Conservation (phyloP, 2,888 invertebrate genomes). For the Eledona agricola region DNA sequence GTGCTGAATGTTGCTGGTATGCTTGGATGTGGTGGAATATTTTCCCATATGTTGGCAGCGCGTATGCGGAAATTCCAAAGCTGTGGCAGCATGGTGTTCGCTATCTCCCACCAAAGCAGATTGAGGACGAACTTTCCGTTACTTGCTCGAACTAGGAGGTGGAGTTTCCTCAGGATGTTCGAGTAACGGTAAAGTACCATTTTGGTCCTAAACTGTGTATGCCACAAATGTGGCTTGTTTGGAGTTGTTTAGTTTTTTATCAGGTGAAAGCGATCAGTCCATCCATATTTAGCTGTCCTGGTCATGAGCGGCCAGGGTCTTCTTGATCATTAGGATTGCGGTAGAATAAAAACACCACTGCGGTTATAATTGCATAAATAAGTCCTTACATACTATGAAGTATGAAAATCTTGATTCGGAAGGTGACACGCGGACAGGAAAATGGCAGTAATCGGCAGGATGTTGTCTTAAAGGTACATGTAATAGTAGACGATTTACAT, state of each 20-base stretch:
- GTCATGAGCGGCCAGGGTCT: constrained; percentile 34
- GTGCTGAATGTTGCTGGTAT: constrained; percentile 13
- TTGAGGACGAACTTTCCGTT: constrained; percentile 27
- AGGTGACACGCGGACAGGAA: too few relatives aligned
- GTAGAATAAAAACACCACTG: too few relatives aligned
- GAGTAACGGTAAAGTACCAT: constrained; percentile 33
- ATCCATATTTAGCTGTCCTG: constrained; percentile 13
- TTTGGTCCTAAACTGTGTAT: constrained; percentile 11
- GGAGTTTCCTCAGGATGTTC: constrained; percentile 10
- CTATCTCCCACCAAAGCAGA: constrained; percentile 16
- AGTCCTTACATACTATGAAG: too few relatives aligned
- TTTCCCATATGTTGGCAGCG: constrained; percentile 46
- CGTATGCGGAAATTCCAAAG: constrained; percentile 28
- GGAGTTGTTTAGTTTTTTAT: constrained; percentile 31
- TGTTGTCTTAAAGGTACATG: too few relatives aligned
- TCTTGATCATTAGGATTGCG: too few relatives aligned
- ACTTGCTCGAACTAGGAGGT: constrained; percentile 16
- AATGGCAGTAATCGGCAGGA: too few relatives aligned
- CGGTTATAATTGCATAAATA: too few relatives aligned
- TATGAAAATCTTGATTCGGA: too few relatives aligned
- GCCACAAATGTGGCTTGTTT: constrained; percentile 24
- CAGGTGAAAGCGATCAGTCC: constrained; percentile 13
- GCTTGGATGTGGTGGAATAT: constrained; percentile 36
- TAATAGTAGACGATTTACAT: too few relatives aligned
- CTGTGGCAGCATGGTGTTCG: too few relatives aligned